Conservation (phyloP, 2,888 invertebrate genomes). For the Leucophenga montana region DNA sequence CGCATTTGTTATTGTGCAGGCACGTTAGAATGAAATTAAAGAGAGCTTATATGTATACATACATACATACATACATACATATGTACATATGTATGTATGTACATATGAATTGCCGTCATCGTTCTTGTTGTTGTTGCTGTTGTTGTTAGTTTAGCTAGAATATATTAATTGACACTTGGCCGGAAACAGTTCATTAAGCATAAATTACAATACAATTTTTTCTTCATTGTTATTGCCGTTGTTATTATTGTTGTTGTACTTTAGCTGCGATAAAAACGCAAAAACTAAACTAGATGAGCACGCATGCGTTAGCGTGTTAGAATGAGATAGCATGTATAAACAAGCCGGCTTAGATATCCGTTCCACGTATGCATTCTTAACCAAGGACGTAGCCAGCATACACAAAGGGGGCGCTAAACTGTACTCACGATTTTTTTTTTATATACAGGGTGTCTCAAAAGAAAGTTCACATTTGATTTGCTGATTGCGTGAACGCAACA, state of each 20-base stretch:
- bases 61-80: too few species aligned
- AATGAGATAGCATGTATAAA: neutral
- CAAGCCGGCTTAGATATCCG: constrained; percentile 19
- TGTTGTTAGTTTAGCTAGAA: constrained; percentile 24
- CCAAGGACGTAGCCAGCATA: too few species aligned
- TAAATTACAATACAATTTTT: constrained; percentile 53
- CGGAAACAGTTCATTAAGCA: constrained; percentile 67
- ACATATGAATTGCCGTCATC: neutral
- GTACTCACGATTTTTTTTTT: too few species aligned
- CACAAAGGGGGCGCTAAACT: too few species aligned
- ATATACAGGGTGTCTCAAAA: too few species aligned
- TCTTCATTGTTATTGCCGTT: too few species aligned
- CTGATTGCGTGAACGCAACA: too few species aligned
- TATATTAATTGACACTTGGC: constrained; percentile 66
- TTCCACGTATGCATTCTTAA: too few species aligned
- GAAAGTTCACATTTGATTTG: too few species aligned
- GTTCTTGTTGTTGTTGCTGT: constrained; percentile 1
- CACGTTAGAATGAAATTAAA: constrained; percentile 17
- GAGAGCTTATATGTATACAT: neutral
- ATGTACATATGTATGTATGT: too few species aligned
- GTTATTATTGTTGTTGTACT: neutral
- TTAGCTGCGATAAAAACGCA: neutral
- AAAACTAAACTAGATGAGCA: neutral
- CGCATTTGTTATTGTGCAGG: constrained; percentile 8
- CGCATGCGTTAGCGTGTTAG: neutral